Evolutionary conservation across 2,113 vertebrate species (phyloP), one percentile per base, ranked within the genome.

Genomic region (Promerops cafer): DNA sequence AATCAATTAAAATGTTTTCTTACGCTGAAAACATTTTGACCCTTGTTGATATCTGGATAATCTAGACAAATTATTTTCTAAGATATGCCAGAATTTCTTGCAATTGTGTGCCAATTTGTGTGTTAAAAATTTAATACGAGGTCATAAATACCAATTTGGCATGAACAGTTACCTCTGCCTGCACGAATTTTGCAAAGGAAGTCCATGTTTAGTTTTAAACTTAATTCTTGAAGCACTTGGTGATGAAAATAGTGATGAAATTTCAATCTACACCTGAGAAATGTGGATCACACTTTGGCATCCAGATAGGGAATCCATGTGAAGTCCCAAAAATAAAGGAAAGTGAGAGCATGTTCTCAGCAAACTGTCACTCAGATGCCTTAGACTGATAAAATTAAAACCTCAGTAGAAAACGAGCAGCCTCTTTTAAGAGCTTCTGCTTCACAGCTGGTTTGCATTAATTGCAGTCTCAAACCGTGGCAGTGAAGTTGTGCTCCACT

Each of bases 391-490:
- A 96, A 97, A 97, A 97, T 89, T 83, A 95, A 98, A 98, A 92
- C 83, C 92, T 96, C 93, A 37, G 89, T 96, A 89, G 97, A 93
- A 60, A 96, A 95, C 9, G 70, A 91, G 92, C 65, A 81, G 70
- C 93, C 86, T 85, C 64, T 84, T 91, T 96, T 53, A 49, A 79
- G 90, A 87, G 95, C 87, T 96, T 75, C 89, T 75, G 78, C 91
- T 26, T 40, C 94, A 83, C 98, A 98, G 98, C 97, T 98, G 98
- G 97, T 98, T 98, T 93, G 84, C 86, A 97, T 98, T 98, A 98
- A 97, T 97, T 97, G 93, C 97, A 97, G 98, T 94, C 94, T 89
- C 59, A 93, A 91, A 52, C 80, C 50, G 68, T 89, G 96, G 98
- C 97, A 90, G 96, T 92, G 60, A 49, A 79, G 92, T 79, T 94